Base-by-base conservation (phyloP, 2,888 invertebrate species). In the Theretra japonica region DNA sequence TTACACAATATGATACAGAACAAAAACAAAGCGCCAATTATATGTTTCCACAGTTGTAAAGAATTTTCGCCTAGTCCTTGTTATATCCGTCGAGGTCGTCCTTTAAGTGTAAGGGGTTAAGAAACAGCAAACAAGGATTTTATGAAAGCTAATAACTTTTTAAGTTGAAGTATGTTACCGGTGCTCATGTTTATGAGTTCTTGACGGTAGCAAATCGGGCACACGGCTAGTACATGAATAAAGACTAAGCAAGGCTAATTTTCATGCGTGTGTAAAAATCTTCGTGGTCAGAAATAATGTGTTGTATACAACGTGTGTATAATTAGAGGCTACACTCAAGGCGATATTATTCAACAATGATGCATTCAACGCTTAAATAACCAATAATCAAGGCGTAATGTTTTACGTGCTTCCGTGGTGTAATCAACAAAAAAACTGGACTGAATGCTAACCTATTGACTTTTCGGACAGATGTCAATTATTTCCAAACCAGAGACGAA, bases 211-310 rank as follows among this genome's bases (percentile, higher is more conserved):
- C 11, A 11, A 41, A 15, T 15, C 41, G 11, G 11, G 41, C 41
- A 41, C 41, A 41, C 41, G 41, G 70, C 62, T 70, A 74, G 74
- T 72, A 70, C n/a, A n/a, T 77, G 76, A 75, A 74, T 75, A 77
- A 76, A 72, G 62, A 62, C 50, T 33, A 58, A 72, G 71, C 82
- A 83, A 86, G 83, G 83, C 82, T 77, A 83, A 79, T 83, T 84
- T 73, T 21, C 72, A 68, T 74, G 74, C 75, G 78, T 79, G 79
- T 75, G 77, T 74, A 81, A 83, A 79, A 70, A 76, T 75, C 76
- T 75, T 77, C 74, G 77, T 75, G 81, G 82, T 84, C 84, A 84
- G 82, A 80, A 81, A 80, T 81, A 80, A 80, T 78, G 70, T 73
- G 70, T 76, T 73, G 72, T 68, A 53, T 68, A 68, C 74, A 73